Evolutionary conservation across 2,797 vertebrate species (phyloP).

Genomic region (Pogoniulus pusillus): DNA sequence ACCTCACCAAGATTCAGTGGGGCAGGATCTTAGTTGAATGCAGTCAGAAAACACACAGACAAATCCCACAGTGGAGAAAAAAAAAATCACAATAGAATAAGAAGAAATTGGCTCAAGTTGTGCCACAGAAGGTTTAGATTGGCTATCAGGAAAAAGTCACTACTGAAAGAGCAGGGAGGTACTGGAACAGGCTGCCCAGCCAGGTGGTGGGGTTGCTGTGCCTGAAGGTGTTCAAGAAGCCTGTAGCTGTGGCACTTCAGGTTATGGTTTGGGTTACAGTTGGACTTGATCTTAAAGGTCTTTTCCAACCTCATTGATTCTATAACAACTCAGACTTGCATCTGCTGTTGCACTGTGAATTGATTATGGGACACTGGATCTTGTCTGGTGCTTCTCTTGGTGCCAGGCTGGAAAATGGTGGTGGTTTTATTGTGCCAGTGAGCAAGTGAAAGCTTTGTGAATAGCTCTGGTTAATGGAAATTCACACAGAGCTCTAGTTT

Average conservation of each 20-base stretch:
- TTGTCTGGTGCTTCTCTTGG: background rate
- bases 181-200: no score
- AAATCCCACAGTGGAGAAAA: background rate
- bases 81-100: background rate
- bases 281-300: no score
- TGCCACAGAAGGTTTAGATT: no score
- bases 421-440: background rate
- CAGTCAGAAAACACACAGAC: background rate
- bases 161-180: no score
- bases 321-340: background rate
- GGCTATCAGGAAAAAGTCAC: no score
- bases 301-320: no score
- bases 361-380: background rate
- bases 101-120: no score
- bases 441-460: slow-evolving; percentile 3
- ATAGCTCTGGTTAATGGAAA: background rate
- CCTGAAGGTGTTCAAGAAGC: no score
- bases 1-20: background rate
- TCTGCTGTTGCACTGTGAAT: background rate
- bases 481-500: background rate
- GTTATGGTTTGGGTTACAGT: no score
- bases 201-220: no score
- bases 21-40: background rate
- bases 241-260: no score
- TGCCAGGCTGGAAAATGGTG: background rate